phyloP scores from a whole-genome alignment of 2,888 invertebrate genomes.

The Anticlea derivata region DNA sequence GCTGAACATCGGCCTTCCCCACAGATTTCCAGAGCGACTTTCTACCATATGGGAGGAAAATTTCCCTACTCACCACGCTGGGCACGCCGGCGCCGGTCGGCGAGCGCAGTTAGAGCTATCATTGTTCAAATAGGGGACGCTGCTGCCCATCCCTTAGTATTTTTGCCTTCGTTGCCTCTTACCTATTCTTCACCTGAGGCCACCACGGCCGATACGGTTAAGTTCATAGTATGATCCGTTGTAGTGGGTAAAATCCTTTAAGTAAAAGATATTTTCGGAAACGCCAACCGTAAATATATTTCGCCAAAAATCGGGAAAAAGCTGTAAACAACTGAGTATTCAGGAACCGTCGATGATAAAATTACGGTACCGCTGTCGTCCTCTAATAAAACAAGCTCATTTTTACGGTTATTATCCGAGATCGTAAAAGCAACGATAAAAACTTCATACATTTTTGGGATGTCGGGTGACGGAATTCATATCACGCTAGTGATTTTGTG shows the following conservation, averaged over 20 bases:
- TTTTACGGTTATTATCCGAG: slow-evolving; percentile 45
- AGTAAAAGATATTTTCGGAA: slow-evolving; percentile 8
- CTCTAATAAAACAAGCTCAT: slow-evolving; percentile 38
- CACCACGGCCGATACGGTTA: too few species aligned
- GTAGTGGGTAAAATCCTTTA: not conserved
- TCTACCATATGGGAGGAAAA: too few species aligned
- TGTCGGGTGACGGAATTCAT: slow-evolving; percentile 19
- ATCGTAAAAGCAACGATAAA: slow-evolving; percentile 48
- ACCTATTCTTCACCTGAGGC: too few species aligned
- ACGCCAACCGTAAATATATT: slow-evolving; percentile 13
- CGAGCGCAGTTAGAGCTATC: too few species aligned
- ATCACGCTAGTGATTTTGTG: slow-evolving; percentile 5
- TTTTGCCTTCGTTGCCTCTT: too few species aligned
- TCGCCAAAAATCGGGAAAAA: slow-evolving; percentile 19
- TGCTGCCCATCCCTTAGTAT: too few species aligned
- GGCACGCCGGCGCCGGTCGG: too few species aligned
- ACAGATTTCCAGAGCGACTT: too few species aligned
- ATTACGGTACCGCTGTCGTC: slow-evolving; percentile 29
- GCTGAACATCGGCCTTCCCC: too few species aligned
- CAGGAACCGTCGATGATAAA: slow-evolving; percentile 28
- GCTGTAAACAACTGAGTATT: slow-evolving; percentile 19
- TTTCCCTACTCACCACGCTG: too few species aligned
- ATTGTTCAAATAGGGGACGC: too few species aligned
- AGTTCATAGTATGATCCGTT: too few species aligned
- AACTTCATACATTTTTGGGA: slow-evolving; percentile 41